phyloP scores from a whole-genome alignment of 2,888 invertebrate species.

The Conchocele bisecta region DNA sequence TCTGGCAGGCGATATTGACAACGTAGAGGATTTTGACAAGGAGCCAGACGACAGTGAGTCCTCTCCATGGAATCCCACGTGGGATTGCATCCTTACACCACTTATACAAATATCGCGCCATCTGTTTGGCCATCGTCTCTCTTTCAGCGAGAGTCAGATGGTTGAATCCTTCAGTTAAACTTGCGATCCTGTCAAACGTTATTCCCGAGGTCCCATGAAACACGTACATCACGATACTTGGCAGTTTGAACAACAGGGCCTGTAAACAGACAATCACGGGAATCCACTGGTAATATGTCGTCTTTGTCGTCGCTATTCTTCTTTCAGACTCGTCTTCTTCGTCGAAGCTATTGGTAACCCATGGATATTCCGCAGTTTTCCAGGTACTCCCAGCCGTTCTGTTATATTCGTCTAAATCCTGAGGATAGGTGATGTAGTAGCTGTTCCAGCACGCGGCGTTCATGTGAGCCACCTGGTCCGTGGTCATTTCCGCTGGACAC shows the following conservation, averaged over 20 bases:
- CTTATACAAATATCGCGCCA: constrained; percentile 41
- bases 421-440: constrained; percentile 30
- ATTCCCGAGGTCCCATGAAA: constrained; percentile 43
- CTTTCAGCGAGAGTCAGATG: constrained; percentile 39
- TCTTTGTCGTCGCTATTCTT: too few relatives aligned
- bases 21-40: constrained; percentile 45
- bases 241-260: constrained; percentile 53
- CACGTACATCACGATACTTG: constrained; percentile 46
- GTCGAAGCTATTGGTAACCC: too few relatives aligned
- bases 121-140: constrained; percentile 27
- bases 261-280: constrained; percentile 46
- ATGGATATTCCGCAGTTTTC: too few relatives aligned
- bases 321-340: too few relatives aligned
- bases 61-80: constrained; percentile 42
- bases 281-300: constrained; percentile 45
- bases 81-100: constrained; percentile 41
- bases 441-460: constrained; percentile 42
- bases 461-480: neutral
- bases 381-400: too few relatives aligned
- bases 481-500: constrained; percentile 34
- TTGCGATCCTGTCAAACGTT: constrained; percentile 41
- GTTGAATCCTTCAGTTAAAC: constrained; percentile 42
- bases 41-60: constrained; percentile 40
- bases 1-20: constrained; percentile 40
- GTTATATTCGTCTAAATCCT: too few relatives aligned